Base-by-base conservation (phyloP, 2,888 invertebrate species). In the Lasioglossum calceatum region DNA sequence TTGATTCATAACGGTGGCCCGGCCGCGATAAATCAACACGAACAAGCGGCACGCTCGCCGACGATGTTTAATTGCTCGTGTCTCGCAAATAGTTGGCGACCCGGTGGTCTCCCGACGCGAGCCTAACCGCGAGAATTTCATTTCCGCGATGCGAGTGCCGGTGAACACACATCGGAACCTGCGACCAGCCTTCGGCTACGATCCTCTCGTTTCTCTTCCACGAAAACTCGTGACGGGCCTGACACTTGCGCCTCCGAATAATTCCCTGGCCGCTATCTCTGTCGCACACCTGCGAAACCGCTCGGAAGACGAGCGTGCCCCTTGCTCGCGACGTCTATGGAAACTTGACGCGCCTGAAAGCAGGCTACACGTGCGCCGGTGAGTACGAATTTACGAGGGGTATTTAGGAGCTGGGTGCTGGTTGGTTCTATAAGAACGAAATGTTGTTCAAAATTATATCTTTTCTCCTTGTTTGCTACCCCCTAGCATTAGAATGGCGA, bases 1-100 rank as follows among this genome's bases (percentile, higher is more conserved):
- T 87, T 80, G 85, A 85, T 85, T 79, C 87, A 64, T 82, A 85
- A 79, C 85, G 32, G 77, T 54, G 85, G 27, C 32, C 27, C 73
- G 47, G 19, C 32, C 44, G 27, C 71, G 77, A 64, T 85, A 79
- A 85, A 85, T 82, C 82, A 77, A 64, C 81, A 44, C 42, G 14
- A 50, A 81, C 71, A 61, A 76, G 54, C 44, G 58, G 47, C 14
- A 16, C 14, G 39, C 27, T 54, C 58, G 70, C 75, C 71, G 71
- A 27, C 58, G 47, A 67, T 72, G 81, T 78, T 85, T 77, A 85
- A 85, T 86, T 79, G 58, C 32, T 32, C 8, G 32, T 16, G 67
- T 73, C 77, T 73, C 67, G 70, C 61, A 86, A 86, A 80, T 77
- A 73, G 70, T 61, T 77, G 47, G 16, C 54, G 74, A 67, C 36